Evolutionary conservation across 2,797 vertebrate species (phyloP), one percentile per base, ranked within the genome.

Genomic region (Pygocentrus nattereri): DNA sequence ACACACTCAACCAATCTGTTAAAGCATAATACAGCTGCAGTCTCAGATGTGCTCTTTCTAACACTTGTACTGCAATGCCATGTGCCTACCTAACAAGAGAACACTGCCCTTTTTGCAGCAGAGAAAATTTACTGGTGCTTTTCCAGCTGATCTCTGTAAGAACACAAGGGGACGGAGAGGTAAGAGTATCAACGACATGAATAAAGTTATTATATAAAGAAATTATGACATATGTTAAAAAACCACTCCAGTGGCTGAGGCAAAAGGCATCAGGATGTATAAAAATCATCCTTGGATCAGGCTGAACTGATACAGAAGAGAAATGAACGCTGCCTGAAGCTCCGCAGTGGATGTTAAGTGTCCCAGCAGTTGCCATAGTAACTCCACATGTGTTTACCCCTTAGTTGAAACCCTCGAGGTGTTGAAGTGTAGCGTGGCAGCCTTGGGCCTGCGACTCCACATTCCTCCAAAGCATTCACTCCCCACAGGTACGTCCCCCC

Each of bases 301-400:
- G 31, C 31, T 2, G 19, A 19, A 72, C 12, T 21, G 16, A 70
- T 70, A 10, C 49, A 49, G 23, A 27, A 23, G 16, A 47, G 16
- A 65, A 65, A 8, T 38, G 62, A 65, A n/a, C n/a, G 62, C 31
- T 52, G 25, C 25, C 68, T 50, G 47, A 10, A 71, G 30, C 31
- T 21, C 62, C 7, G 23, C 19, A 2, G 19, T n/a, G 67, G 30
- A 74, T 50, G 25, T 62, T 70, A 23, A 61, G 69, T 74, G 47
- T 65, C 61, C 21, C 25, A 12, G 73, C 62, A 12, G 85, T 86
- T 82, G 64, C 77, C 56, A 82, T 84, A 81, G 82, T 27, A 84
- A 82, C 77, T 74, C 10, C 25, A 7, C 47, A n/a, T 56, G 47
- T 21, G 23, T 71, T 81, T 84, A 16, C 54, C 68, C 76, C 41